These are phyloP conservation scores for Morone saxatilis DNA, from an alignment of 2,113 vertebrate genomes.

Conservation along the genomic window DNA sequence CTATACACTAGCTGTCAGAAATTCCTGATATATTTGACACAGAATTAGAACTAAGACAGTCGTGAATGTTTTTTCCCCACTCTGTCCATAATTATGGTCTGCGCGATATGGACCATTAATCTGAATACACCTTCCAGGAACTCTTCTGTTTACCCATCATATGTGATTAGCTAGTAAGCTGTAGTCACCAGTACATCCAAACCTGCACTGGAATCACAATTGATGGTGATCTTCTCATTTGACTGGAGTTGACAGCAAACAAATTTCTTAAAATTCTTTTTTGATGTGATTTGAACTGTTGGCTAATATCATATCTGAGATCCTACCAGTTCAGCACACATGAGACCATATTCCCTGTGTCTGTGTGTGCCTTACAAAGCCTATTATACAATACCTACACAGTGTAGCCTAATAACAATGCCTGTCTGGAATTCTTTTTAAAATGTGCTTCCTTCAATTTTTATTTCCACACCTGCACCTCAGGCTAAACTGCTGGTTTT, in stretches of 20 bases:
- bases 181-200: not conserved
- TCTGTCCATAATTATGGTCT: not conserved
- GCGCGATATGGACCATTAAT: not conserved
- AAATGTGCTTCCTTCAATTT: conserved; percentile 21
- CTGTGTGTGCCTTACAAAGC: conserved; percentile 54
- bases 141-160: not conserved
- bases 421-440: conserved; percentile 10
- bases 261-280: not conserved
- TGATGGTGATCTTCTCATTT: conserved; percentile 11
- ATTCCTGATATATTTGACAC: not conserved
- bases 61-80: not conserved
- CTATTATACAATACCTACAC: conserved; percentile 17
- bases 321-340: conserved; percentile 44
- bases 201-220: not conserved
- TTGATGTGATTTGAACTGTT: not conserved
- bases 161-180: not conserved
- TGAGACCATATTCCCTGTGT: conserved; percentile 53
- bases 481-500: conserved; percentile 41
- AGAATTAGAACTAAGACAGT: not conserved
- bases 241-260: not conserved
- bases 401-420: conserved; percentile 43
- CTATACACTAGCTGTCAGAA: not conserved
- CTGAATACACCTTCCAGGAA: not conserved
- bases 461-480: conserved; percentile 18
- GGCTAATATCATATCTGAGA: conserved; percentile 12